phyloP scores from a whole-genome alignment of 2,797 vertebrate genomes.

The Xenops minutus region DNA sequence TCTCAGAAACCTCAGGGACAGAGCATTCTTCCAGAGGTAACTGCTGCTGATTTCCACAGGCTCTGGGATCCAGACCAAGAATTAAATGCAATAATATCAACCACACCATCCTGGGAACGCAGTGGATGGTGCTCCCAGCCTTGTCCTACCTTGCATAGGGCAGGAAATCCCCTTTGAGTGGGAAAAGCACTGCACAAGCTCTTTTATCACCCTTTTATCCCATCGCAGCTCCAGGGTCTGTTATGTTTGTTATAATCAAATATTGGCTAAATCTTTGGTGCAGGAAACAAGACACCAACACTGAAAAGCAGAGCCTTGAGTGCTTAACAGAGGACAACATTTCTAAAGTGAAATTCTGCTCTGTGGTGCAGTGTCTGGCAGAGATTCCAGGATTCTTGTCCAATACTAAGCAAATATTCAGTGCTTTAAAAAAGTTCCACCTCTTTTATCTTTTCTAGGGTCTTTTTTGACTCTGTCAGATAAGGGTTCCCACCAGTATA shows the following conservation, averaged over 20 bases:
- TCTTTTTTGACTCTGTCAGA: background rate
- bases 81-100: background rate
- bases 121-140: background rate
- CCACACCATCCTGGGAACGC: background rate
- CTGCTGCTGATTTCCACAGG: background rate
- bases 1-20: background rate
- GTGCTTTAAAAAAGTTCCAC: background rate
- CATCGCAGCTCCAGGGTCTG: background rate
- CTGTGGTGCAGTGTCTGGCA: background rate
- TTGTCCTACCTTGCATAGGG: background rate
- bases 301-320: background rate
- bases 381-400: background rate
- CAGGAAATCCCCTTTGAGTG: background rate
- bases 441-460: background rate
- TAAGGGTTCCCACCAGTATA: background rate
- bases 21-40: slow-evolving; percentile 37
- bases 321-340: background rate
- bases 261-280: background rate
- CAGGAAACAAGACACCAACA: background rate
- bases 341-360: background rate
- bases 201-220: background rate
- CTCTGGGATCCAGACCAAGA: background rate
- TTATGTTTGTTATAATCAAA: background rate
- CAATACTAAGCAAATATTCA: background rate
- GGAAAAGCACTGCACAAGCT: background rate